Conservation (phyloP, 2,113 vertebrate species). For the Axis porcinus region DNA sequence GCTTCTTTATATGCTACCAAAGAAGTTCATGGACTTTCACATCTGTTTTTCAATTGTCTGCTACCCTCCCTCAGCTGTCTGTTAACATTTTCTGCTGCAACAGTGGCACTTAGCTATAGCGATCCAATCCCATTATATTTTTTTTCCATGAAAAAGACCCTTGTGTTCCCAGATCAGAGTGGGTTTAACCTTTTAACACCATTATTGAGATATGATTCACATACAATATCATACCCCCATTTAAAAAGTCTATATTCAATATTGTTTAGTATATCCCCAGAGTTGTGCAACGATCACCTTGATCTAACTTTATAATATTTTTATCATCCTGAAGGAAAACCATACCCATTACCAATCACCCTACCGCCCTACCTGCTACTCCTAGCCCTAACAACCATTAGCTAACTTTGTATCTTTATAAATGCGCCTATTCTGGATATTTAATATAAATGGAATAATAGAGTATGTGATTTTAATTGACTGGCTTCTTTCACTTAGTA, state of each 20-base stretch:
- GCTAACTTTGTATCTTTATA: background rate
- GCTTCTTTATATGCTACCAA: background rate
- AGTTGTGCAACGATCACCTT: background rate
- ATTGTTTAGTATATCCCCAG: background rate
- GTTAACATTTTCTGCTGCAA: background rate
- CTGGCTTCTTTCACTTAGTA: background rate
- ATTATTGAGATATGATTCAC: background rate
- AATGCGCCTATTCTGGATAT: background rate
- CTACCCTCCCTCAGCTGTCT: background rate
- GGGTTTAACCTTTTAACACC: background rate
- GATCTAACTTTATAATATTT: background rate
- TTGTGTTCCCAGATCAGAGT: background rate
- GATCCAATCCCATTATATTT: background rate
- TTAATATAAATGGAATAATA: background rate
- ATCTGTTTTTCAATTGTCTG: background rate
- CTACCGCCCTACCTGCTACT: background rate
- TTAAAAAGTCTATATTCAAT: background rate
- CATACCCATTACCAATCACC: background rate
- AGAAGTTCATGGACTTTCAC: background rate
- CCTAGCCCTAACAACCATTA: background rate
- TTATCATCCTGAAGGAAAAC: background rate
- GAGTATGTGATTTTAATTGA: background rate
- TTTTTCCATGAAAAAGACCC: background rate
- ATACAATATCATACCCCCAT: background rate
- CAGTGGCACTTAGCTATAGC: background rate